These are phyloP conservation scores for Aplidium turbinatum DNA, from an alignment of 23 tunicate genomes.

Conservation along the genomic window DNA sequence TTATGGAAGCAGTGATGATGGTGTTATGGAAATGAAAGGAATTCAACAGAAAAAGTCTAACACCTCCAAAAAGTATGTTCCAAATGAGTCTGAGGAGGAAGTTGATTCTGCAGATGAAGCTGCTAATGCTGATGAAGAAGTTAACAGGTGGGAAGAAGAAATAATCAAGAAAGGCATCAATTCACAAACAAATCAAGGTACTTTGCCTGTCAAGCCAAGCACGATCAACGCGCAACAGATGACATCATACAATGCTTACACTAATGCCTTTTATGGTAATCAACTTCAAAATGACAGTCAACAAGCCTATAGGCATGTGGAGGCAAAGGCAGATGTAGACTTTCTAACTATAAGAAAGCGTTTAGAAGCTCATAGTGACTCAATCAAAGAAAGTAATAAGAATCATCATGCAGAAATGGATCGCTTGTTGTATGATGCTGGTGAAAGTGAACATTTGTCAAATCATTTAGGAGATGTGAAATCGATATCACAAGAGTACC, in stretches of 20 bases:
- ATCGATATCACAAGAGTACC: conserved; percentile 56
- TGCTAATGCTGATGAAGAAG: conserved; percentile 68
- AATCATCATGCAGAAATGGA: conserved; percentile 48
- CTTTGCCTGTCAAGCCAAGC: background rate
- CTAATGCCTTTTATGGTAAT: background rate
- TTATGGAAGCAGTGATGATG: conserved; percentile 74
- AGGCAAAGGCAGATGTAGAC: conserved; percentile 39
- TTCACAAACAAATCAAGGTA: conserved; percentile 25
- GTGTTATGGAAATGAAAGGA: conserved; percentile 78
- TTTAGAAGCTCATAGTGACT: conserved; percentile 30
- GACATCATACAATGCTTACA: conserved; percentile 1
- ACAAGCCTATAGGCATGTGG: background rate
- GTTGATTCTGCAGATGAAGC: conserved; percentile 41
- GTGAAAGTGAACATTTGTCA: conserved; percentile 65
- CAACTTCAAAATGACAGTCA: conserved; percentile 1
- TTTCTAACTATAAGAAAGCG: conserved; percentile 55
- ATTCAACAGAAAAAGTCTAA: conserved; percentile 27
- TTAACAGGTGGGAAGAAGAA: conserved; percentile 88
- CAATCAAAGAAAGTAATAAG: conserved; percentile 21
- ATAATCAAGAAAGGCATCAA: conserved; percentile 80
- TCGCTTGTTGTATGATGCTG: conserved; percentile 37
- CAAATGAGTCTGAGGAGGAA: conserved; percentile 57
- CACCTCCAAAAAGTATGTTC: conserved; percentile 24
- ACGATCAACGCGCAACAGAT: background rate
- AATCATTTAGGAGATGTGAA: conserved; percentile 49